Conservation (phyloP, 2,888 invertebrate species). For the Himalopsyche tibetana region DNA sequence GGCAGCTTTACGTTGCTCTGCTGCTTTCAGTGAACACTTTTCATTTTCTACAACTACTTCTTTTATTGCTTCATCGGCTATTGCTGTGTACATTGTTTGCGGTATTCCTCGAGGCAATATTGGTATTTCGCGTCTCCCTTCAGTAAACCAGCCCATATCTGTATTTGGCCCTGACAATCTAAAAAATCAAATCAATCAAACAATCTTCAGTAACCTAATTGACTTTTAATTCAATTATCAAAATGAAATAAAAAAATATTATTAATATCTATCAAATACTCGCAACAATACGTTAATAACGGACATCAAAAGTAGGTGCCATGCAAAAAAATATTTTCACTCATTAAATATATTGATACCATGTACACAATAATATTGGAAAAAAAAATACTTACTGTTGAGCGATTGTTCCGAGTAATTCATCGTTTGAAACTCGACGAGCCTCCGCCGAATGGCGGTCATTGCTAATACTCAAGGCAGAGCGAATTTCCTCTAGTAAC, state of each 20-base stretch:
- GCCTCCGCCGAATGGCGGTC: slow-evolving; percentile 96
- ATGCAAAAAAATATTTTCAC: slow-evolving; percentile 13
- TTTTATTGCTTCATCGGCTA: slow-evolving; percentile 88
- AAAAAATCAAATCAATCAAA: slow-evolving; percentile 64
- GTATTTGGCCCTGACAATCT: slow-evolving; percentile 83
- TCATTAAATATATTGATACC: background rate
- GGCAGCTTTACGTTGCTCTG: slow-evolving; percentile 68
- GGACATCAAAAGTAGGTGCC: background rate
- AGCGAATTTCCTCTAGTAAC: slow-evolving; percentile 88
- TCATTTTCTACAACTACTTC: slow-evolving; percentile 80
- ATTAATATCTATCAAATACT: slow-evolving; percentile 7
- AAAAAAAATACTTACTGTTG: slow-evolving; percentile 83
- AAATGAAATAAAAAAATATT: slow-evolving; percentile 57
- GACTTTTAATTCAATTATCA: background rate
- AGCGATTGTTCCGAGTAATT: slow-evolving; percentile 91
- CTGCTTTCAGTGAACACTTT: slow-evolving; percentile 71
- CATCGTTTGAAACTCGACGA: slow-evolving; percentile 93
- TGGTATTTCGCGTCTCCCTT: slow-evolving; percentile 90
- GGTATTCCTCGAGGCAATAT: slow-evolving; percentile 89
- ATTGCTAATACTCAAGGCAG: slow-evolving; percentile 89
- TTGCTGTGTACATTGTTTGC: slow-evolving; percentile 88
- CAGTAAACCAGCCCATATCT: slow-evolving; percentile 88
- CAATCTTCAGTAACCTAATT: background rate
- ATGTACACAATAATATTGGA: slow-evolving; percentile 4
- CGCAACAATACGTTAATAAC: background rate